These are phyloP conservation scores for Siniperca undulata DNA, from an alignment of 2,797 vertebrate genomes.

Conservation along the genomic window DNA sequence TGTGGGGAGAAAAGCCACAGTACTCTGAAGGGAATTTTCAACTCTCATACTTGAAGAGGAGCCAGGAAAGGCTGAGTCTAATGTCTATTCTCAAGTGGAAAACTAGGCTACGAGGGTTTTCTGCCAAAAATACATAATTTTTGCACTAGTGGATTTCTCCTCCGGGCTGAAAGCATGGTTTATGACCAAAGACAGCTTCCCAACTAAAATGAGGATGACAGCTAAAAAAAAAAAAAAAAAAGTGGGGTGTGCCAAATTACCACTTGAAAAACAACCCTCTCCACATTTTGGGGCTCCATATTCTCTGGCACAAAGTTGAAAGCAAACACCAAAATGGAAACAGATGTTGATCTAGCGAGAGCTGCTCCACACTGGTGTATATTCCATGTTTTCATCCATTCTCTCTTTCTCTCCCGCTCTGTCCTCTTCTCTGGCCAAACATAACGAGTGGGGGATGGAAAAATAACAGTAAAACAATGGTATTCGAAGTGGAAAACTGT, in stretches of 20 bases:
- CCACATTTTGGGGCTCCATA: conserved; percentile 76
- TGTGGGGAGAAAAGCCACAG: conserved; percentile 36
- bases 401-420: conserved; percentile 46
- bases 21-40: conserved; percentile 57
- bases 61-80: conserved; percentile 60
- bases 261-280: conserved; percentile 80
- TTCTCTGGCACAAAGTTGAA: conserved; percentile 76
- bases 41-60: conserved; percentile 67
- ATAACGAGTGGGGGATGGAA: conserved; percentile 59
- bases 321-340: conserved; percentile 83
- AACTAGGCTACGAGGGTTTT: conserved; percentile 57
- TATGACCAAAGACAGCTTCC: conserved; percentile 64
- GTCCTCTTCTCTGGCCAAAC: conserved; percentile 68
- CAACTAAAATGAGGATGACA: conserved; percentile 67
- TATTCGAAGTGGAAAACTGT: conserved; percentile 59
- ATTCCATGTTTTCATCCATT: conserved; percentile 70
- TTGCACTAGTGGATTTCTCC: conserved; percentile 50
- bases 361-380: conserved; percentile 53
- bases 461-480: conserved; percentile 42
- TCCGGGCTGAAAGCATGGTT: conserved; percentile 42
- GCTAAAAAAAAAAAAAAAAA: conserved; percentile 46
- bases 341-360: conserved; percentile 77
- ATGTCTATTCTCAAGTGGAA: conserved; percentile 66
- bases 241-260: conserved; percentile 72
- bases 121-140: conserved; percentile 64